These are phyloP conservation scores for Drosophila setosimentum DNA, from an alignment of 2,888 invertebrate genomes.

Conservation along the genomic window DNA sequence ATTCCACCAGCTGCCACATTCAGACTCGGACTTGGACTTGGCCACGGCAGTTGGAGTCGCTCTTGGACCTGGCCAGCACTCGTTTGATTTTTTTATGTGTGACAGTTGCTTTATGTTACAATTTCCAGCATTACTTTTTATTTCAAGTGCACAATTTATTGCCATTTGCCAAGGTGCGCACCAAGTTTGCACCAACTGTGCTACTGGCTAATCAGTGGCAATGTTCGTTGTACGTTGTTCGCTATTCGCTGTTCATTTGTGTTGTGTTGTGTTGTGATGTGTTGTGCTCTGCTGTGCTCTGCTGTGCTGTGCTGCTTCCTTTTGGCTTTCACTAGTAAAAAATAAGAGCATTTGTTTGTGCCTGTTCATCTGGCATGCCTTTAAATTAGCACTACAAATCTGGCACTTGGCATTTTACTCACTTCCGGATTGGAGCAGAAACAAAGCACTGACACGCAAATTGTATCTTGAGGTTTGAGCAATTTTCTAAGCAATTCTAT, in stretches of 20 bases:
- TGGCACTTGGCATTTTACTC: constrained; percentile 24
- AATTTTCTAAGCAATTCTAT: background rate
- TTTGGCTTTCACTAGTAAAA: constrained; percentile 70
- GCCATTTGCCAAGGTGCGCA: constrained; percentile 73
- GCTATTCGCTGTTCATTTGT: constrained; percentile 36
- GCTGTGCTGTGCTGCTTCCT: constrained; percentile 43
- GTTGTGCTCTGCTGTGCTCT: constrained; percentile 24
- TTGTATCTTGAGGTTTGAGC: background rate
- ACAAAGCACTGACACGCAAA: constrained; percentile 13
- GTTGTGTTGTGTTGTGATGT: constrained; percentile 9
- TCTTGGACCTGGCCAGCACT: constrained; percentile 36
- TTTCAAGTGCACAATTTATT: constrained; percentile 81
- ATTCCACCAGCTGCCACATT: constrained; percentile 33
- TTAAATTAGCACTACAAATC: constrained; percentile 54
- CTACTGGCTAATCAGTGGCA: constrained; percentile 77
- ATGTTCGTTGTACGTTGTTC: constrained; percentile 44
- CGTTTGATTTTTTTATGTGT: constrained; percentile 70
- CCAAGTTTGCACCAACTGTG: constrained; percentile 58
- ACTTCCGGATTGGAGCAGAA: constrained; percentile 13
- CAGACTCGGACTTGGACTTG: constrained; percentile 12
- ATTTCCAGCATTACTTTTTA: constrained; percentile 74
- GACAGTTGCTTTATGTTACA: constrained; percentile 80
- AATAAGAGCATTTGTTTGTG: constrained; percentile 47
- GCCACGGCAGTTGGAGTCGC: constrained; percentile 1
- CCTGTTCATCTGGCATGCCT: constrained; percentile 43